phyloP scores from a whole-genome alignment of 2,113 vertebrate species.

The Eleginops maclovinus region DNA sequence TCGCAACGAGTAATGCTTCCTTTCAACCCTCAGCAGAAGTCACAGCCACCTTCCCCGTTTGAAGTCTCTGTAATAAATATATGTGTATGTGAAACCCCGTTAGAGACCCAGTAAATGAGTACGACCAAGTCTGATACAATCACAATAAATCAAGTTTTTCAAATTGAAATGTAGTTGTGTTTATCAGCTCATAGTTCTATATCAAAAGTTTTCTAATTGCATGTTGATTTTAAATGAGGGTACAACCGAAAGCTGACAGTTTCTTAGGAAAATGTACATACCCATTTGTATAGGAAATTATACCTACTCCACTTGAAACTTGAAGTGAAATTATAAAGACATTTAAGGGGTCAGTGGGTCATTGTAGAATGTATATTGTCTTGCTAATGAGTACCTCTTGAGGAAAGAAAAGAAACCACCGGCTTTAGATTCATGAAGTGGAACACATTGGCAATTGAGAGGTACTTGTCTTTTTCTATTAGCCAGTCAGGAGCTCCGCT shows the following conservation, averaged over 20 bases:
- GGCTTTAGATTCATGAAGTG: slow-evolving; percentile 5
- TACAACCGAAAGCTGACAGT: background rate
- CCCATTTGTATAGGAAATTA: too few relatives aligned
- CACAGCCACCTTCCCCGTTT: background rate
- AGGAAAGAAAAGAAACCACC: background rate
- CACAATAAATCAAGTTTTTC: background rate
- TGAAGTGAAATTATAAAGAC: background rate
- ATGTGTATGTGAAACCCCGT: background rate
- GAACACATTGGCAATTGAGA: slow-evolving; percentile 9
- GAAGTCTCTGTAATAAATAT: slow-evolving; percentile 7
- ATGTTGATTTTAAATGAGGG: background rate
- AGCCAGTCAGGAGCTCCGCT: slow-evolving; percentile 18
- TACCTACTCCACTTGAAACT: background rate
- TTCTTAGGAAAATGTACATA: background rate
- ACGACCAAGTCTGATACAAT: background rate
- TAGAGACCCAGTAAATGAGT: background rate
- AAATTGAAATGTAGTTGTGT: background rate
- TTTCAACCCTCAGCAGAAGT: background rate
- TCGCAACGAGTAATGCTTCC: background rate
- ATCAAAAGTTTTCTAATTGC: background rate
- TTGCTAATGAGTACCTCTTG: slow-evolving; percentile 1
- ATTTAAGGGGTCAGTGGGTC: background rate
- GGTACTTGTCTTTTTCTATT: slow-evolving; percentile 10
- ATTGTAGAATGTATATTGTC: background rate
- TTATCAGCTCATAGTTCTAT: background rate